phyloP scores from a whole-genome alignment of 1,140 invertebrate genomes.

The Adelges cooleyi region DNA sequence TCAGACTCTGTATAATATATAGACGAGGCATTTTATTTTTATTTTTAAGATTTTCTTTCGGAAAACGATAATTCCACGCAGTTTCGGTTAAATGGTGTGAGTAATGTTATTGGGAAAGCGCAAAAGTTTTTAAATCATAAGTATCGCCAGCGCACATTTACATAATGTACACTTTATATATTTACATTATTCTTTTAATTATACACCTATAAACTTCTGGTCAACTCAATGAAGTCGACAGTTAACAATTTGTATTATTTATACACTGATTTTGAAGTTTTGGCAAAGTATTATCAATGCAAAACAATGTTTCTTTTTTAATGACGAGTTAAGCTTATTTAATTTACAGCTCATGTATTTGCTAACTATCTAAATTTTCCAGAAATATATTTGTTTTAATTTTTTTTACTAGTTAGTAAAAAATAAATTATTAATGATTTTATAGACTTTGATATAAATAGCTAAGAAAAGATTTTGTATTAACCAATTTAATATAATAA shows the following conservation, averaged over 20 bases:
- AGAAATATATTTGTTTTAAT: no score
- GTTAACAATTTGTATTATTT: not conserved
- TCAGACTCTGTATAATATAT: not conserved
- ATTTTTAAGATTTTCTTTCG: not conserved
- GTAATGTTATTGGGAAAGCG: not conserved
- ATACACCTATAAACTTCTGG: constrained; percentile 1
- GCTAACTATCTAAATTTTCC: no score
- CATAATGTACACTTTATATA: not conserved
- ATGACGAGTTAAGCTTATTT: no score
- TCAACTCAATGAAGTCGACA: no score
- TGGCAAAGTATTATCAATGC: not conserved
- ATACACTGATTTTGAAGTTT: not conserved
- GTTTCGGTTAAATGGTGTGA: constrained; percentile 11
- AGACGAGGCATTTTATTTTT: not conserved
- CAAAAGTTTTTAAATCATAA: not conserved
- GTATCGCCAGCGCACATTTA: not conserved
- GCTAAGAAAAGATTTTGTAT: no score
- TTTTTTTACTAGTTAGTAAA: no score
- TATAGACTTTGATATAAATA: no score
- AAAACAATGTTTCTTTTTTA: no score
- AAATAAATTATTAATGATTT: no score
- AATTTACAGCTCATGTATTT: no score
- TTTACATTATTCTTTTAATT: not conserved
- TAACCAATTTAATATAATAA: no score
- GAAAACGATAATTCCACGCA: not conserved